Evolutionary conservation across 2,797 vertebrate genomes (phyloP).

Genomic region (Spinus pinus): DNA sequence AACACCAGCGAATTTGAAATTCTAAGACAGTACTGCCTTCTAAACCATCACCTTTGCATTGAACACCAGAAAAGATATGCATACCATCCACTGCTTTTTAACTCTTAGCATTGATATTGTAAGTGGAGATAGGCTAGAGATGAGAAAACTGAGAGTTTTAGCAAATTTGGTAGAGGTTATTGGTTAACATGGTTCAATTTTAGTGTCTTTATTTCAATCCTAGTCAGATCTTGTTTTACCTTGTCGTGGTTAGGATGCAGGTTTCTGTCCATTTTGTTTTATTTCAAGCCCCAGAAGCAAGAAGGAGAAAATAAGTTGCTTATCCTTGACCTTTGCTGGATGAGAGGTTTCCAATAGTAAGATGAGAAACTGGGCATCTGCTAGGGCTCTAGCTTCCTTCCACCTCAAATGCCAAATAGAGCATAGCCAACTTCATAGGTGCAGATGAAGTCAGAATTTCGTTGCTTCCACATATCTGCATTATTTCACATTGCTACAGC

Average conservation of each 20-base stretch:
- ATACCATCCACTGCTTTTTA: conserved; percentile 27
- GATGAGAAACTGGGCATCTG: not conserved
- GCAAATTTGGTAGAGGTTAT: not conserved
- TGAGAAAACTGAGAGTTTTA: not conserved
- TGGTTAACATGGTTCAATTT: not conserved
- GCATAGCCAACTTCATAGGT: not conserved
- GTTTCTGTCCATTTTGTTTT: not conserved
- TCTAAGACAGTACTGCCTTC: conserved; percentile 67
- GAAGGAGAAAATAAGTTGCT: not conserved
- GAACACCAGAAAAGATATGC: not conserved
- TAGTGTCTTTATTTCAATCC: conserved; percentile 6
- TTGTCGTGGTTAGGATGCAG: not conserved
- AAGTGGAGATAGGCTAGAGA: conserved; percentile 8
- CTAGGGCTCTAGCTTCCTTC: not conserved
- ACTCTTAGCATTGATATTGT: not conserved
- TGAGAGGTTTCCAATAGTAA: not conserved
- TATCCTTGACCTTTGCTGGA: not conserved
- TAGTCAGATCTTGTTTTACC: conserved; percentile 13
- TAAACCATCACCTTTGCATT: conserved; percentile 61
- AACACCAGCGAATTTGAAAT: conserved; percentile 84
- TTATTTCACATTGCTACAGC: not conserved
- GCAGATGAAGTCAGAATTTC: not conserved
- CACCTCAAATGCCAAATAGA: not conserved
- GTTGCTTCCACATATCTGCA: not conserved
- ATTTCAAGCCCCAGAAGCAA: not conserved